Conservation (phyloP, 1,140 invertebrate genomes). For the Drosophila ficusphila region DNA sequence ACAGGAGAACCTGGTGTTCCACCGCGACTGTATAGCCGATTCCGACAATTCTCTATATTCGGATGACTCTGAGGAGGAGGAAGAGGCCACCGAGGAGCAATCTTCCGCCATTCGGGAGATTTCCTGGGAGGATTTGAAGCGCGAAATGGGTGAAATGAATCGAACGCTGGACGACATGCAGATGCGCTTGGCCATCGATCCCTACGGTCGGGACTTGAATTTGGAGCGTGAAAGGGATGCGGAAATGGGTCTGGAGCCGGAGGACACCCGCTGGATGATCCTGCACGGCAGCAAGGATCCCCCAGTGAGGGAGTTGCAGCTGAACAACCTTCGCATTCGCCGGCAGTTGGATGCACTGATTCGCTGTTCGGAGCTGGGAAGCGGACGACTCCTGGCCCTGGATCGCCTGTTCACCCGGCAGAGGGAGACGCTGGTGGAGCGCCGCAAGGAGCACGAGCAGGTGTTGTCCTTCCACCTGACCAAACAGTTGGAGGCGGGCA, state of each 20-base stretch:
- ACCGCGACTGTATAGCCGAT: background rate
- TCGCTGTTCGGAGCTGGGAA: background rate
- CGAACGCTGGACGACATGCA: background rate
- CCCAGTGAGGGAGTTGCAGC: background rate
- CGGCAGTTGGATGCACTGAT: background rate
- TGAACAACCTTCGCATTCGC: background rate
- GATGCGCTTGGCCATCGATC: background rate
- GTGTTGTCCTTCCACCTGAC: background rate
- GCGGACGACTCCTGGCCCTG: background rate
- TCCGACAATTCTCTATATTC: no score
- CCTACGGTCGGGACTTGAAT: no score
- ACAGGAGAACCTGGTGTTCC: background rate
- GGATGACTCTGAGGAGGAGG: background rate
- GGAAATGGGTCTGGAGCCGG: background rate
- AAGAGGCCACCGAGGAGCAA: background rate
- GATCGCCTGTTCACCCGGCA: background rate
- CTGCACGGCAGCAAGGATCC: background rate
- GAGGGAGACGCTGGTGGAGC: background rate
- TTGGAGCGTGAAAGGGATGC: no score
- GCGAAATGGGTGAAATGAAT: background rate
- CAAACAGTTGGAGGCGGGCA: conserved; percentile 2
- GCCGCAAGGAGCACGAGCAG: background rate
- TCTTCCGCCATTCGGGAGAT: background rate
- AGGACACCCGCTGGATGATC: background rate
- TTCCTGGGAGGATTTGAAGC: background rate